Evolutionary conservation across 2,113 vertebrate species (phyloP).

Genomic region (Platycercus adscitus): DNA sequence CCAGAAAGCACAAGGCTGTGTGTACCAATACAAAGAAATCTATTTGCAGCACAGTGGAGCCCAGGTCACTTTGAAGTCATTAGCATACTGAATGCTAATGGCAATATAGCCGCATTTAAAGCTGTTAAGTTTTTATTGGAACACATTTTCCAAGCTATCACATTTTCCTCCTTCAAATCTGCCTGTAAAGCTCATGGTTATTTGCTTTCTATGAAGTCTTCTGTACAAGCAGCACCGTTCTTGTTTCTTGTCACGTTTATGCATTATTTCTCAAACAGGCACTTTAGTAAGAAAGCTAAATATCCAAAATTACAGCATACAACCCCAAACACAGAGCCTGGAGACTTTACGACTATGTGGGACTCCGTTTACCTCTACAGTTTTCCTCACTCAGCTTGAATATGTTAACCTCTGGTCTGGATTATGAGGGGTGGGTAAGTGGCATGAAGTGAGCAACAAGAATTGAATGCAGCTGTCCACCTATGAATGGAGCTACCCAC

Average conservation of each 20-base stretch:
- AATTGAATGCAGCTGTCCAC: conserved; percentile 54
- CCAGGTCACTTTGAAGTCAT: conserved; percentile 53
- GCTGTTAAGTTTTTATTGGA: neutral
- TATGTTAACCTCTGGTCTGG: conserved; percentile 41
- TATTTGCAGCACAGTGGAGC: conserved; percentile 41
- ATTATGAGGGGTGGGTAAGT: conserved; percentile 47
- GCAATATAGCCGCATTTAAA: neutral
- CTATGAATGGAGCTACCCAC: conserved; percentile 53
- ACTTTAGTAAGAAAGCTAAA: neutral
- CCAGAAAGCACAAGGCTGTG: conserved; percentile 45
- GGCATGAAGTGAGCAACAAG: conserved; percentile 59
- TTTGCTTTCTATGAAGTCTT: neutral
- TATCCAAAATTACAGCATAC: neutral
- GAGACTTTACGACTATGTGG: neutral
- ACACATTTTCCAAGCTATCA: neutral
- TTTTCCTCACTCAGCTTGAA: conserved; percentile 1
- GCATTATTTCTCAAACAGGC: neutral
- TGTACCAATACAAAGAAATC: conserved; percentile 54
- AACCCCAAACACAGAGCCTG: neutral
- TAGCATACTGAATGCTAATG: conserved; percentile 21
- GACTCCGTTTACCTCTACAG: neutral
- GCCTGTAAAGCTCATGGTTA: neutral
- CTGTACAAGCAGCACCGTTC: neutral
- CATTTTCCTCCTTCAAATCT: neutral
- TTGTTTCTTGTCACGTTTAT: neutral